A percentile compares a stretch with the other conserved stretches of the same genome.
These are phyloP conservation scores for Pseudorasbora parva DNA, from an alignment of 2,113 vertebrate species.

Conservation along the genomic window DNA sequence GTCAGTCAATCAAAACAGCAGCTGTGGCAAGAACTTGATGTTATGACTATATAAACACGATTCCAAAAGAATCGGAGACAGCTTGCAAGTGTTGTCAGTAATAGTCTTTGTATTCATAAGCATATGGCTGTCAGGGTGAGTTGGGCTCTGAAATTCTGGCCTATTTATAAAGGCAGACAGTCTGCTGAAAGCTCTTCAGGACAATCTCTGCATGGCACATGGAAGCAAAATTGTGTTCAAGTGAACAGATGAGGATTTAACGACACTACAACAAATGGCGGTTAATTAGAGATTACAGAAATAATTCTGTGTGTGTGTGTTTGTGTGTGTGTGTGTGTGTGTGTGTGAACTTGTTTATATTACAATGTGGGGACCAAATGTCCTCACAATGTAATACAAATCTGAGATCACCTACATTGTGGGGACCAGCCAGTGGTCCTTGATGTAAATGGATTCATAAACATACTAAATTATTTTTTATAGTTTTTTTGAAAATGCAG, in stretches of 20 bases:
- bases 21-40: background rate
- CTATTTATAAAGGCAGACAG: conserved; percentile 10
- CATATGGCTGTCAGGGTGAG: background rate
- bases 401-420: too few species aligned
- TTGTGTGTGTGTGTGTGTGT: too few species aligned
- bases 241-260: background rate
- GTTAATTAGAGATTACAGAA: background rate
- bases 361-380: too few species aligned
- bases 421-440: too few species aligned
- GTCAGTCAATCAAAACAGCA: conserved; percentile 4
- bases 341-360: too few species aligned
- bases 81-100: background rate
- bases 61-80: background rate
- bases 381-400: too few species aligned
- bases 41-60: background rate
- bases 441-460: too few species aligned
- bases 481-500: too few species aligned
- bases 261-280: background rate
- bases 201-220: background rate
- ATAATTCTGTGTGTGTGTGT: background rate
- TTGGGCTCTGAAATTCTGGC: background rate
- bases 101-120: conserved; percentile 14
- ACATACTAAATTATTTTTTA: too few species aligned
- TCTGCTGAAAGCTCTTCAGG: conserved; percentile 3
- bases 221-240: background rate